Base-by-base conservation (phyloP, 2,888 invertebrate genomes). In the Patella caerulea region DNA sequence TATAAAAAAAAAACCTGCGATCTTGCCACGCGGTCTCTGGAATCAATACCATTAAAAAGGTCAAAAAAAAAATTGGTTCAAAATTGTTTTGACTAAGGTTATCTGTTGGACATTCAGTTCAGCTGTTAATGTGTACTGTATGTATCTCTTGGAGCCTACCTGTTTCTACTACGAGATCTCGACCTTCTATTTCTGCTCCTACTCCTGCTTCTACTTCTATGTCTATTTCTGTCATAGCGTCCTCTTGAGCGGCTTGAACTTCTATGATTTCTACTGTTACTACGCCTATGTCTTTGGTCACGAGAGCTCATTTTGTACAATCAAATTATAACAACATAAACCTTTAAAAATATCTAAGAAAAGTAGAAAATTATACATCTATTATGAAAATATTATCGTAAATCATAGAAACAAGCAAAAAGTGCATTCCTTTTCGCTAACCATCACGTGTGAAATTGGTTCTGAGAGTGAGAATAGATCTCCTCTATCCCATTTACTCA, bases 251-350 rank as follows among this genome's bases (percentile, higher is more conserved):
- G 73, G 52, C 78, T 75, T 12, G 81, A 75, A 17, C 79, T 79
- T 17, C 69, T 53, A 17, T 79, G 73, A 15, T 53, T 69, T n/a
- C 80, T 78, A 52, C 83, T 82, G 24, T 83, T 77, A 59, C 82
- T 80, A n/a, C 81, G 74, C 72, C 79, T 78, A 56, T 78, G 77
- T 2, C 79, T 71, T 52, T 79, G 53, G 5, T 45, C 24, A 17
- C 79, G 78, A n/a, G 80, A 79, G 17, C 82, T 59, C 65, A 65
- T 65, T 65, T 24, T 65, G 24, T 0, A 24, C 65, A 65, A 65
- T 19, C 11, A 12, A 24, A 65, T 65, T 19, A 65, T 24, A 65
- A 24, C 65, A 65, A 19, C 19, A 19, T 24, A 24, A 65, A 17
- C 24, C 24, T 19, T 24, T 65, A 24, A 65, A 65, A 65, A 12